Base-by-base conservation (phyloP, 2,888 invertebrate genomes). In the Rugalucina vietnamica region DNA sequence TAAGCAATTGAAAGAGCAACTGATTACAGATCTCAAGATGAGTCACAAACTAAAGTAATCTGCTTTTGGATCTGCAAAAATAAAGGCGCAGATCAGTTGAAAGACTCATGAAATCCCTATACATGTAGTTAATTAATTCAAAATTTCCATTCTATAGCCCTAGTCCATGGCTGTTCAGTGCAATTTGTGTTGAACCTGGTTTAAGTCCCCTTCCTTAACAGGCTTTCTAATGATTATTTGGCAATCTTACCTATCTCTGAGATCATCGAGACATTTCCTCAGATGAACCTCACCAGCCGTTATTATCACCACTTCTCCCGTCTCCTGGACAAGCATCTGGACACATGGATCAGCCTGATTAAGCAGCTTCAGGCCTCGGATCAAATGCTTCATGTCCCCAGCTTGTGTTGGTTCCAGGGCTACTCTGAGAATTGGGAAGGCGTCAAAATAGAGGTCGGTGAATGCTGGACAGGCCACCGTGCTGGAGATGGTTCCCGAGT, bases 231-330 rank as follows among this genome's bases (percentile, higher is more conserved):
- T n/a, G n/a, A n/a, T n/a, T n/a, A n/a, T n/a, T n/a, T n/a, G n/a
- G n/a, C n/a, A n/a, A n/a, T n/a, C n/a, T 89, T 81, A 96, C 95
- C 95, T 95, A 88, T 96, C 96, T 86, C 96, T 97, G 76, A 99
- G 96, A 95, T 99, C 99, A 93, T 98, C 97, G 5, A 99, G 95
- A 95, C 99, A 99, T 93, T 98, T 97, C 94, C 99, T 98, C 76
- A 99, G 96, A 95, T 99, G 99, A 1, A 99, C 98, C 95, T 99
- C 99, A 0, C 99, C 99, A 1, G 99, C 97, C 0, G 99, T 99
- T 1, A 98, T 96, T 39, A 99, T 96, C 0, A 99, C 98, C 93
- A 98, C 97, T 94, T 99, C 99, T 0, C 99, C 99, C 0, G 97
- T 98, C 93, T 98, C 98, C 95, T 99, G 98, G 24, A 99, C 96